A percentile compares a stretch with the other conserved stretches of the same genome.
These are phyloP conservation scores for Phyllotreta cruciferae DNA, from an alignment of 2,888 invertebrate genomes.

Conservation along the genomic window DNA sequence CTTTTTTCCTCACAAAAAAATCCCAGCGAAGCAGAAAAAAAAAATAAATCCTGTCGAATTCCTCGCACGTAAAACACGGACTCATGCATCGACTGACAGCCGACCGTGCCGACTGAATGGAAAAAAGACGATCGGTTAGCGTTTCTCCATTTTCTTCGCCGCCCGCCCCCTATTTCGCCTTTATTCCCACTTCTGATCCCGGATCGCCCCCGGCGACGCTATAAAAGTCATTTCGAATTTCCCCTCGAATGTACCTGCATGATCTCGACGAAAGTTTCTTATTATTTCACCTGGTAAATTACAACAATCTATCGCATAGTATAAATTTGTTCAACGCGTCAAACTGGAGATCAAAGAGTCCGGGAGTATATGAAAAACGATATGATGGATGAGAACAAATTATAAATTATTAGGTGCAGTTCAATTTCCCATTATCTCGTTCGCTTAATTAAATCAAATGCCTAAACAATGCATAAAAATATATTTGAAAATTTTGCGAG, in stretches of 20 bases:
- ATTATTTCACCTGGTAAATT: neutral
- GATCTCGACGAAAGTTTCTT: neutral
- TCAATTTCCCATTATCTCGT: too few relatives aligned
- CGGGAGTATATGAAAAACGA: too few relatives aligned
- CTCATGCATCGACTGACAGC: constrained; percentile 28
- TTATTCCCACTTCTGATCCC: constrained; percentile 12
- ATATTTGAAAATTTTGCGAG: too few relatives aligned
- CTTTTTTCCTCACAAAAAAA: constrained; percentile 2
- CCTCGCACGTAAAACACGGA: constrained; percentile 19
- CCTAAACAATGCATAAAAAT: too few relatives aligned
- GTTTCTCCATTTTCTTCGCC: constrained; percentile 12
- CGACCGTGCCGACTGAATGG: constrained; percentile 22
- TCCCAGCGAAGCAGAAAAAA: neutral
- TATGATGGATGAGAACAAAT: too few relatives aligned
- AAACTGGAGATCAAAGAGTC: too few relatives aligned
- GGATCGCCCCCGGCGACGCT: neutral
- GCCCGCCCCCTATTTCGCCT: neutral
- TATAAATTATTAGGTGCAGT: too few relatives aligned
- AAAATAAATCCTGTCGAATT: constrained; percentile 5
- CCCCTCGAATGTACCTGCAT: neutral
- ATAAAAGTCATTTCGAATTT: neutral
- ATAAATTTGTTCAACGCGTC: too few relatives aligned
- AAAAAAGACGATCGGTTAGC: constrained; percentile 17
- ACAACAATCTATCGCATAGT: too few relatives aligned
- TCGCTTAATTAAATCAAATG: too few relatives aligned